Conservation (phyloP, 2,113 vertebrate genomes). For the Kryptolebias marmoratus region DNA sequence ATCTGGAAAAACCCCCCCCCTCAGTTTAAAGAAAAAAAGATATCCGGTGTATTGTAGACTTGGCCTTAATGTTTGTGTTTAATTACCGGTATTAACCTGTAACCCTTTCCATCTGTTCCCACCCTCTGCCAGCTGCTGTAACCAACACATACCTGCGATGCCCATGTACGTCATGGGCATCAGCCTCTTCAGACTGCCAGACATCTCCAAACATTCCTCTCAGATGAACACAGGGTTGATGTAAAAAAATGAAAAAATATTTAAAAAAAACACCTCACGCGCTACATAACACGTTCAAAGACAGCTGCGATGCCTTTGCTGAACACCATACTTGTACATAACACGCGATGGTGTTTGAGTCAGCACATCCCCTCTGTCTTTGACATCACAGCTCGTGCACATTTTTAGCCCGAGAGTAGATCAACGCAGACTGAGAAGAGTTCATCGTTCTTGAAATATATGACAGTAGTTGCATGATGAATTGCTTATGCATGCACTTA, state of each 20-base stretch:
- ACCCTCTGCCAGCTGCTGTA: constrained; percentile 47
- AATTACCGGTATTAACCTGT: constrained; percentile 39
- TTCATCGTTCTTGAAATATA: constrained; percentile 55
- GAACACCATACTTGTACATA: constrained; percentile 50
- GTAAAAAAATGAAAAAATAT: constrained; percentile 20
- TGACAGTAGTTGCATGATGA: constrained; percentile 83
- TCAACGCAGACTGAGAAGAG: constrained; percentile 37
- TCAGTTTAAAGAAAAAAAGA: too few relatives aligned
- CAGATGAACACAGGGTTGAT: constrained; percentile 73
- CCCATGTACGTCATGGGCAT: constrained; percentile 37
- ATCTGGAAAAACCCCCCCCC: too few relatives aligned
- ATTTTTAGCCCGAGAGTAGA: constrained; percentile 54
- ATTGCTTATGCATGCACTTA: constrained; percentile 86
- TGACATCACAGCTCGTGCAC: constrained; percentile 63
- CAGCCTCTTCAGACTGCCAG: constrained; percentile 73
- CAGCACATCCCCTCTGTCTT: constrained; percentile 28
- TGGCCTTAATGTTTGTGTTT: constrained; percentile 40
- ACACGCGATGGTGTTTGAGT: constrained; percentile 52
- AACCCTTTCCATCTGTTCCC: constrained; percentile 21
- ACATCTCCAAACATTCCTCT: constrained; percentile 76
- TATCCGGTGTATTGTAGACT: too few relatives aligned
- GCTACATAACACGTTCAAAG: constrained; percentile 35
- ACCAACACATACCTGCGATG: constrained; percentile 34
- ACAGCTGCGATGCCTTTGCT: constrained; percentile 44
- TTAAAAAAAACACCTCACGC: constrained; percentile 21